Base-by-base conservation (phyloP, 2,113 vertebrate species). In the Oncorhynchus keta region DNA sequence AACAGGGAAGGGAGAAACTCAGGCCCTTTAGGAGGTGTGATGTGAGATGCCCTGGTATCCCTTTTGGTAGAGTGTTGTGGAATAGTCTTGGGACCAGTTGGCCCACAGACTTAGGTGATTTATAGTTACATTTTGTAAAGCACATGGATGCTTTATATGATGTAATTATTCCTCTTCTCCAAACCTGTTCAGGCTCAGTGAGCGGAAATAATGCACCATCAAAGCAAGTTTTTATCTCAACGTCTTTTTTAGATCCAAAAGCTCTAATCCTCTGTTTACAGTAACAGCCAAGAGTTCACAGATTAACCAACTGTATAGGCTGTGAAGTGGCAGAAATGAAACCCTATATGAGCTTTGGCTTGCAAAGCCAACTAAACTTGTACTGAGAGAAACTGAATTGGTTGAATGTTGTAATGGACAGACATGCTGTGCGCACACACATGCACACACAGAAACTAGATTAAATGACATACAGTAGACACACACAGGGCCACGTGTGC, bases 191-290 rank as follows among this genome's bases (percentile, higher is more conserved):
- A 28, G 14, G 22, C 24, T 67, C 65, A 26, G 24, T 67, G 65
- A 30, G 26, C 11, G 7, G 26, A 30, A 66, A 24, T 32, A 32
- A 24, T 16, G 14, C 62, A 48, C 26, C 75, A 75, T 62, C 76
- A 74, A 78, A 64, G 22, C 62, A n/a, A 1, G n/a, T 83, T 76
- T 84, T 86, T 81, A 83, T 78, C 79, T 76, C 70, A 0, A 67
- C 70, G 79, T 81, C 39, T 68, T 83, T 85, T 79, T 68, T 70
- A 74, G 68, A 59, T 80, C 73, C 73, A 74, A 49, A 79, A 32
- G 20, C 65, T 55, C 72, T 87, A 84, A 86, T 86, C 83, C 75
- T 70, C 79, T 71, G 39, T 79, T 89, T 82, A 85, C 81, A 80
- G 81, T 85, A 74, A 78, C 57, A 39, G 61, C 65, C 51, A 72